Evolutionary conservation across 2,888 invertebrate species (phyloP).

Genomic region (Branchellion lobata): DNA sequence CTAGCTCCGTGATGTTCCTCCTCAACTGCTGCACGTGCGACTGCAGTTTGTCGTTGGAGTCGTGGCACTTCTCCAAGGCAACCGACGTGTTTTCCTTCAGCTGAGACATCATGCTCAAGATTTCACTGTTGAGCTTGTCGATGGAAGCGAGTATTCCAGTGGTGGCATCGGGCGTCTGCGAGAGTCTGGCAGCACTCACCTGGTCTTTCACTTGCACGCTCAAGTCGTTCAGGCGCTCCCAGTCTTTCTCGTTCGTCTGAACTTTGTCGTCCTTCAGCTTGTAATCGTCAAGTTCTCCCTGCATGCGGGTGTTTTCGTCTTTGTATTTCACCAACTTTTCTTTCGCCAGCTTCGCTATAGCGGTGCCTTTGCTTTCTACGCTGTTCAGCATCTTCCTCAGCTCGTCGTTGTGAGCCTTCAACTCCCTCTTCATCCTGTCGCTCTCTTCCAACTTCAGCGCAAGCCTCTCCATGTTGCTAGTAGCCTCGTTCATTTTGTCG

Average conservation of each 20-base stretch:
- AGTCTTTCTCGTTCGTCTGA: background rate
- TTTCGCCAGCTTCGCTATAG: constrained; percentile 50
- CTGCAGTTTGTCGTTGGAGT: constrained; percentile 34
- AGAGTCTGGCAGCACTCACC: constrained; percentile 8
- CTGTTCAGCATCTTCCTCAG: constrained; percentile 49
- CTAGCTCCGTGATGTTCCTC: constrained; percentile 26
- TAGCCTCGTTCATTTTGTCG: constrained; percentile 43
- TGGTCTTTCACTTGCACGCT: constrained; percentile 23
- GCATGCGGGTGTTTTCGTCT: constrained; percentile 45
- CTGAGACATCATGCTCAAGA: constrained; percentile 23
- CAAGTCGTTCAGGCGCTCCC: constrained; percentile 30
- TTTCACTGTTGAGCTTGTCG: constrained; percentile 35
- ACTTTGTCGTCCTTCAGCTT: constrained; percentile 9
- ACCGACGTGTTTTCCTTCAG: constrained; percentile 16
- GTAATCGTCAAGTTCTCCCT: constrained; percentile 44
- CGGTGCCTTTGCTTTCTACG: constrained; percentile 47
- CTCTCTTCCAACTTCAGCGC: constrained; percentile 19
- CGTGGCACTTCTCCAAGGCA: background rate
- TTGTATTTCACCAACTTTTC: constrained; percentile 50
- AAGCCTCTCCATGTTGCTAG: constrained; percentile 44
- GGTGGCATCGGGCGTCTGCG: constrained; percentile 22
- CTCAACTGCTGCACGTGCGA: constrained; percentile 18
- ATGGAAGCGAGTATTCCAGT: background rate
- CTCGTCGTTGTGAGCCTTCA: constrained; percentile 45
- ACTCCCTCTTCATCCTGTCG: constrained; percentile 39